phyloP scores from a whole-genome alignment of 37 sponge, comb jelly and placozoan genomes.

The Hormiphora californensis region DNA sequence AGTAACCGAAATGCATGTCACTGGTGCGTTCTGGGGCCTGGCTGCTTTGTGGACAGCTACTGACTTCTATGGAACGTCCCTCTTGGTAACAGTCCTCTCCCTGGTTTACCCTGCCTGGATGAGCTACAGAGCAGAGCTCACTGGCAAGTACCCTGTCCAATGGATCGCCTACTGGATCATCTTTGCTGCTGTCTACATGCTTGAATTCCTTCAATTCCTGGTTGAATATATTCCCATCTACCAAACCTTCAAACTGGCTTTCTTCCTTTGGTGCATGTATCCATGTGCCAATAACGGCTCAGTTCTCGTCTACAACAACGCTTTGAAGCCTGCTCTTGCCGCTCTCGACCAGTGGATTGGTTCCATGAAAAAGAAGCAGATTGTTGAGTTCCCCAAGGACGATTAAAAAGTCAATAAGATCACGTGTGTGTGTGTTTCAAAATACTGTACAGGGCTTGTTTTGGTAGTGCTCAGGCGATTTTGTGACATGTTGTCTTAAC shows the following conservation, averaged over 20 bases:
- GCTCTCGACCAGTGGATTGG: not conserved
- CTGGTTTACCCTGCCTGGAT: constrained; percentile 27
- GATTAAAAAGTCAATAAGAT: too few relatives aligned
- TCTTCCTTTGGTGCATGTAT: constrained; percentile 32
- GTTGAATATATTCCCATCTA: constrained; percentile 2
- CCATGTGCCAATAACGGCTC: not conserved
- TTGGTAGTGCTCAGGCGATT: too few relatives aligned
- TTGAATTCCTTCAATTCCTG: not conserved
- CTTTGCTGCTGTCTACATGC: not conserved
- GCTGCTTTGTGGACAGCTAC: constrained; percentile 11
- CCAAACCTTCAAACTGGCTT: constrained; percentile 6
- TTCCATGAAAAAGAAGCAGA: not conserved
- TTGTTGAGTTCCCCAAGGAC: constrained; percentile 38
- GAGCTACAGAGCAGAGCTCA: not conserved
- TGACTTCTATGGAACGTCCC: not conserved
- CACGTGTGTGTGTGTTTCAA: too few relatives aligned
- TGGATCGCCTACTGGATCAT: constrained; percentile 39
- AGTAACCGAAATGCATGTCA: not conserved
- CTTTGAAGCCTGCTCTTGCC: constrained; percentile 4
- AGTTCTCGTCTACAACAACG: not conserved
- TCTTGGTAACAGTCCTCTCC: constrained; percentile 2
- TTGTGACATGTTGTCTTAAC: too few relatives aligned
- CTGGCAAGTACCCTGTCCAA: not conserved
- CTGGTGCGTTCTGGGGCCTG: constrained; percentile 23
- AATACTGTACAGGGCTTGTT: too few relatives aligned